These are phyloP conservation scores for Pristionchus japonicus DNA, from an alignment of 2,888 invertebrate genomes.

Conservation along the genomic window DNA sequence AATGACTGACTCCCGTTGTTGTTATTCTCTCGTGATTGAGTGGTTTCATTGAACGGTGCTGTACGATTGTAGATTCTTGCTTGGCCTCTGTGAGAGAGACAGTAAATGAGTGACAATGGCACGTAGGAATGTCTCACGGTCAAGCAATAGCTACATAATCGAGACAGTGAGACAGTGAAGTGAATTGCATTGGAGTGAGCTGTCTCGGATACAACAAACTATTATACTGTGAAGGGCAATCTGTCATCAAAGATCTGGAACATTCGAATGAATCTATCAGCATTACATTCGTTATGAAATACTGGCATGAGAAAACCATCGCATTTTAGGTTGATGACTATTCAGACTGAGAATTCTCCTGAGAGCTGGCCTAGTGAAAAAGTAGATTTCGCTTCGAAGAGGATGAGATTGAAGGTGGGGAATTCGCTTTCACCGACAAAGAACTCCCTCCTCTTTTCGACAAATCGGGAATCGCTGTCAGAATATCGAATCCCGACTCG, in stretches of 20 bases:
- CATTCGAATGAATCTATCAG: too few species aligned
- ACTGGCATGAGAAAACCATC: too few species aligned
- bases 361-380: too few species aligned
- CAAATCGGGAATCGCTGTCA: too few species aligned
- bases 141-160: neutral
- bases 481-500: too few species aligned
- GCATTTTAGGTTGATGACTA: too few species aligned
- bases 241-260: neutral
- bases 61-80: neutral
- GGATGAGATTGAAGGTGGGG: too few species aligned
- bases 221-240: neutral
- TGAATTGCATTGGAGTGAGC: neutral
- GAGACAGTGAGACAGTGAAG: neutral
- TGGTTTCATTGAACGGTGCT: neutral
- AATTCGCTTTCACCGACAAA: too few species aligned
- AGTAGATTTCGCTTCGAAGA: too few species aligned
- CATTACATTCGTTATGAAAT: too few species aligned
- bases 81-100: neutral
- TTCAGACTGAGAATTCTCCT: too few species aligned
- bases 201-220: neutral
- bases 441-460: too few species aligned
- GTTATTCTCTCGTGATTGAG: neutral
- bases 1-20: neutral
- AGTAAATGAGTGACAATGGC: neutral
- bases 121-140: neutral